Percentiles rank a stretch among this genome's conserved stretches.
Conservation (phyloP, 2,888 invertebrate genomes). For the Polia nebulosa region DNA sequence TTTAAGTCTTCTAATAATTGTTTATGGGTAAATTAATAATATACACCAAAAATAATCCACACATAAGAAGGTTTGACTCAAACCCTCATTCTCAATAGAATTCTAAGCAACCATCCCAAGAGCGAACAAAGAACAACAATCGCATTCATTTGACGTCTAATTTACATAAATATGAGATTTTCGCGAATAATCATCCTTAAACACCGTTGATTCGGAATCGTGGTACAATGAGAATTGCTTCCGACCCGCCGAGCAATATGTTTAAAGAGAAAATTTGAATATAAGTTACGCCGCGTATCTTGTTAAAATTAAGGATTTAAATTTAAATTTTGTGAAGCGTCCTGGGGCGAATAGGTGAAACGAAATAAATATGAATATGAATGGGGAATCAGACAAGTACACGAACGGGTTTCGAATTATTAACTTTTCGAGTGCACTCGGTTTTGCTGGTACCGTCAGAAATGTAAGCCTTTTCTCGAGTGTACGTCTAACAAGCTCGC, state of each 20-base stretch:
- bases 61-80: constrained; percentile 15
- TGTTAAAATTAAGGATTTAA: constrained; percentile 89
- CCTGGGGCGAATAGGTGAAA: constrained; percentile 87
- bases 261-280: constrained; percentile 64
- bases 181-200: constrained; percentile 84
- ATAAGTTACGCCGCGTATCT: constrained; percentile 82
- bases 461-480: constrained; percentile 73
- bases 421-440: constrained; percentile 88
- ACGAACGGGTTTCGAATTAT: constrained; percentile 88
- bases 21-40: no score
- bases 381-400: constrained; percentile 88
- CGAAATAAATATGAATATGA: constrained; percentile 91
- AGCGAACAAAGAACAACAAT: constrained; percentile 81
- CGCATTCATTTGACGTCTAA: constrained; percentile 81
- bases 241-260: constrained; percentile 83
- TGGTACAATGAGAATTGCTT: constrained; percentile 85
- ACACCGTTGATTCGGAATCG: constrained; percentile 83
- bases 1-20: no score
- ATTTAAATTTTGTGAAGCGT: constrained; percentile 83
- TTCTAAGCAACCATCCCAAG: constrained; percentile 58
- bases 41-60: constrained; percentile 9
- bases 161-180: constrained; percentile 89
- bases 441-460: constrained; percentile 77
- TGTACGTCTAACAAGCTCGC: constrained; percentile 80
- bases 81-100: constrained; percentile 44